phyloP scores from a whole-genome alignment of 2,888 invertebrate species.

The Habrosyne pyritoides region DNA sequence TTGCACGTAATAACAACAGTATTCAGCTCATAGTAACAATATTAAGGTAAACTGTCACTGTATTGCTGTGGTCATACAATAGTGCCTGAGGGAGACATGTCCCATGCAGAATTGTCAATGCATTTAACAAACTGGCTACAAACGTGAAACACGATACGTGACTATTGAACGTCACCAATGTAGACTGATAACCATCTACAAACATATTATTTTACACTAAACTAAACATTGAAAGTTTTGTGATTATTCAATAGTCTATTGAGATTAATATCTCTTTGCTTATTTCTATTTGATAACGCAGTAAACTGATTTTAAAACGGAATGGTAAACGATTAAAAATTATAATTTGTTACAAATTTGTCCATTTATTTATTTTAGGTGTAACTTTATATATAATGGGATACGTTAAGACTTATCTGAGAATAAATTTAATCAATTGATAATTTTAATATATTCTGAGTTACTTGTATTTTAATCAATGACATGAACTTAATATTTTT shows the following conservation, averaged over 20 bases:
- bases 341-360: neutral
- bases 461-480: too few species aligned
- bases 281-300: neutral
- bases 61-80: neutral
- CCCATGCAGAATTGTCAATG: neutral
- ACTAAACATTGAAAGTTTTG: conserved; percentile 53
- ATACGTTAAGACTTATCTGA: too few species aligned
- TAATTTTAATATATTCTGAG: too few species aligned
- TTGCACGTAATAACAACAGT: neutral
- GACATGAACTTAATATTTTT: too few species aligned
- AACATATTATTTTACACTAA: conserved; percentile 80
- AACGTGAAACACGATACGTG: conserved; percentile 51
- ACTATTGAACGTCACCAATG: conserved; percentile 48
- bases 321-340: neutral
- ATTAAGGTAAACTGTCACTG: neutral
- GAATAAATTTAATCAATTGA: too few species aligned
- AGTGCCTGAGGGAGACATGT: neutral
- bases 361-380: neutral
- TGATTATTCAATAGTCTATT: conserved; percentile 47
- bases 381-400: neutral
- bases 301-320: neutral
- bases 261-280: conserved; percentile 20
- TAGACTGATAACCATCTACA: conserved; percentile 62
- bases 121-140: neutral
- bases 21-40: neutral